Evolutionary conservation across 2,888 invertebrate species (phyloP).

Genomic region (Epicampocera succincta): DNA sequence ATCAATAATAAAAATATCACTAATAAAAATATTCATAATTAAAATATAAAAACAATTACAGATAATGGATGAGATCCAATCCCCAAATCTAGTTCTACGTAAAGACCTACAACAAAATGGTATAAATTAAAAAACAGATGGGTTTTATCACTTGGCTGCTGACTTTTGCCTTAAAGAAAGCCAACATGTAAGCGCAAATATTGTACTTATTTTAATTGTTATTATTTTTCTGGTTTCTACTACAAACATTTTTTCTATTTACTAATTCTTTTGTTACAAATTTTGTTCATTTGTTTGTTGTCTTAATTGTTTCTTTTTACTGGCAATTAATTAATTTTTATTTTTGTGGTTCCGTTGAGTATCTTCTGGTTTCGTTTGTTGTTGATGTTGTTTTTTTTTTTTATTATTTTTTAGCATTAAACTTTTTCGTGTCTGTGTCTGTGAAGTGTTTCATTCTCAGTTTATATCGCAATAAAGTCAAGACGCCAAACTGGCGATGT

Average conservation of each 20-base stretch:
- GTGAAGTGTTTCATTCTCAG: constrained; percentile 44
- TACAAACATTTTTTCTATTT: background rate
- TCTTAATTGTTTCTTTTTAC: constrained; percentile 38
- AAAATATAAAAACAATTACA: too few relatives aligned
- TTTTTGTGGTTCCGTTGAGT: constrained; percentile 22
- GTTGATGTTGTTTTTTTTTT: background rate
- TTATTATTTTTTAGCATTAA: constrained; percentile 2
- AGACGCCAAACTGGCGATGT: constrained; percentile 58
- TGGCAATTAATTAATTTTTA: constrained; percentile 46
- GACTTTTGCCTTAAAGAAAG: background rate
- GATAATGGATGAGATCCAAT: too few relatives aligned
- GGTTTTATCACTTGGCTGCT: background rate
- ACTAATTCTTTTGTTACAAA: constrained; percentile 5
- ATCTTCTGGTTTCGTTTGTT: background rate
- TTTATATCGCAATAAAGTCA: constrained; percentile 46
- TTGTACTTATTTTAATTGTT: constrained; percentile 1
- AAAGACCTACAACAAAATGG: too few relatives aligned
- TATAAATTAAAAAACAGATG: too few relatives aligned
- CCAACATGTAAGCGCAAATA: constrained; percentile 10
- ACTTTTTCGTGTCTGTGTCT: constrained; percentile 7
- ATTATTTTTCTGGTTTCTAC: background rate
- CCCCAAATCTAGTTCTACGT: too few relatives aligned
- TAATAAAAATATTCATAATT: too few relatives aligned
- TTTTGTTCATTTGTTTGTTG: constrained; percentile 22
- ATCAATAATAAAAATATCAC: too few relatives aligned